Base-by-base conservation (phyloP, 2,888 invertebrate genomes). In the Andrena fulva region DNA sequence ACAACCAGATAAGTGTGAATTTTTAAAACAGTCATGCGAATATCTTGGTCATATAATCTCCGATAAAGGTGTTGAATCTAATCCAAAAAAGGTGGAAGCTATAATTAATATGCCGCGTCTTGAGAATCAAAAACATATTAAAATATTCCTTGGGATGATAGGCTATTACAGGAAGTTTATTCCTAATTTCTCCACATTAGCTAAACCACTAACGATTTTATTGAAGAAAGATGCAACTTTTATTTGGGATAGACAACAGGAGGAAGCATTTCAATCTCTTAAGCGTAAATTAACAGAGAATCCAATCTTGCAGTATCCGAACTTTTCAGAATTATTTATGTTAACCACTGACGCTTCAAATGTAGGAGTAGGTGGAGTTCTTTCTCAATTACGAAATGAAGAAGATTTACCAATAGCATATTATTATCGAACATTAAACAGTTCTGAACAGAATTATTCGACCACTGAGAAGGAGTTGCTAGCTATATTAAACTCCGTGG, bases 101-200 rank as follows among this genome's bases (percentile, higher is more conserved):
- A 35, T 35, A 35, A 8, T 35, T 8, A 35, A 8, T 35, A 35
- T 35, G 8, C 33, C 33, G 8, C 33, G 33, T 8, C 33, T 35
- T 2, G 33, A 10, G 5, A 81, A 35, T 10, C 20, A 48, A 52
- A 85, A 72, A 20, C 63, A 84, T 6, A 12, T 85, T 8, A 77
- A 78, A 62, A 62, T 52, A n/a, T 76, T 76, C 1, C 33, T 63
- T 8, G 68, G 75, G 0, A 52, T 52, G 8, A 35, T 42, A 4
- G 69, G 63, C 2, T 67, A 75, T 52, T 82, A 78, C 29, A 69
- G 77, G 1, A 74, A 77, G 63, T 85, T 84, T 24, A 74, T 86
- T 29, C 29, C 56, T n/a, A 72, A 80, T 16, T 79, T 77, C 35
- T 84, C 83, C 0, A 64, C 66, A 0, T 48, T 84, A 8, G 69